phyloP scores from a whole-genome alignment of 2,113 vertebrate species.

The Apaloderma vittatum region DNA sequence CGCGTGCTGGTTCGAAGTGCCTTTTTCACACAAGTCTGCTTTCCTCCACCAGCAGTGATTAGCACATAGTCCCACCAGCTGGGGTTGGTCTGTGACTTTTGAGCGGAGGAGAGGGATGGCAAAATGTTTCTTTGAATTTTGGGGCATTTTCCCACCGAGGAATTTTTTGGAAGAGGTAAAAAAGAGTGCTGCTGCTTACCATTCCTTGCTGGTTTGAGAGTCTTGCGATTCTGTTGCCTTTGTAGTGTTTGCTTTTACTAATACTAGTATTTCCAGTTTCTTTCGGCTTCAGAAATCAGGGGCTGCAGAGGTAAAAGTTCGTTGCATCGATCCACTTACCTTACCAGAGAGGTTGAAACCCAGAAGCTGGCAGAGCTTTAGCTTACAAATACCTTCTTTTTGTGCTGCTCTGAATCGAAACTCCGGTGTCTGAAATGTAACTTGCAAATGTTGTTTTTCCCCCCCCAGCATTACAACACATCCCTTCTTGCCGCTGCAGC shows the following conservation, averaged over 20 bases:
- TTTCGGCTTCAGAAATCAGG: conserved; percentile 2
- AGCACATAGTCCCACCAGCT: neutral
- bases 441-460: conserved; percentile 1
- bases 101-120: neutral
- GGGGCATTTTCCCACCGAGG: neutral
- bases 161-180: neutral
- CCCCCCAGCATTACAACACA: conserved; percentile 91
- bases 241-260: neutral
- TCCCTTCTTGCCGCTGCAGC: conserved; percentile 95
- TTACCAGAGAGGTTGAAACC: neutral
- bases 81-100: neutral
- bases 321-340: neutral
- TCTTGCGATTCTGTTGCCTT: neutral
- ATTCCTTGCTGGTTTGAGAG: neutral
- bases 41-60: neutral
- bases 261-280: neutral
- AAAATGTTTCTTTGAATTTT: neutral
- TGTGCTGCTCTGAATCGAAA: neutral
- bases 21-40: neutral
- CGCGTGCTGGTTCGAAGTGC: neutral
- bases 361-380: neutral
- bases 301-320: neutral
- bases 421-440: neutral
- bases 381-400: neutral
- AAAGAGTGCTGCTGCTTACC: neutral